phyloP scores from a whole-genome alignment of 2,113 vertebrate species.

The Pachyramphus minor region DNA sequence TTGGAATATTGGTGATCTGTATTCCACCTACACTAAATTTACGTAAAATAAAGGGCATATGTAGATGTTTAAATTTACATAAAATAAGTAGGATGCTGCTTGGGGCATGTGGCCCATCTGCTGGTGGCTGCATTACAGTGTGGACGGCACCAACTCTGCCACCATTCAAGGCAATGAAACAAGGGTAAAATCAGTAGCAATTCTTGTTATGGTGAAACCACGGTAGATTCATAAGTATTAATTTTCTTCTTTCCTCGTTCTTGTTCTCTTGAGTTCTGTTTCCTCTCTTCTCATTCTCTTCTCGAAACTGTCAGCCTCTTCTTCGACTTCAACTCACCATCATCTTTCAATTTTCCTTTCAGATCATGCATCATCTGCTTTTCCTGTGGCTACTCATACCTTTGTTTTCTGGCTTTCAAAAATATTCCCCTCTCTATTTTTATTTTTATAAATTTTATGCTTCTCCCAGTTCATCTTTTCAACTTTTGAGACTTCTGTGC shows the following conservation, averaged over 20 bases:
- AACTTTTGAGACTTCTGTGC: neutral
- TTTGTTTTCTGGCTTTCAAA: neutral
- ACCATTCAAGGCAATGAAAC: neutral
- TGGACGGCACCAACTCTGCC: neutral
- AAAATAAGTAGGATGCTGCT: neutral
- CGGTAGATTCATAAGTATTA: neutral
- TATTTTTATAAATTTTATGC: neutral
- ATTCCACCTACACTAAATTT: neutral
- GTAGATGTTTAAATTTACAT: neutral
- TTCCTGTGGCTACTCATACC: neutral
- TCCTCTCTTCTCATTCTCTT: neutral
- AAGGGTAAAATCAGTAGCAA: neutral
- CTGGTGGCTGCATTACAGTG: neutral
- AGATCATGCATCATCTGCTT: neutral
- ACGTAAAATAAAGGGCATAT: neutral
- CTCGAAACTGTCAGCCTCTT: neutral
- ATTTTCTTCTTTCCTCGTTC: neutral
- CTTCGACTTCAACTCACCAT: fast-evolving
- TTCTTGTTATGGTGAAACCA: neutral
- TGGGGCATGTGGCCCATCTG: neutral
- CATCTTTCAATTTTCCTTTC: neutral
- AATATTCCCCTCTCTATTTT: neutral
- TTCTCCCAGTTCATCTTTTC: neutral
- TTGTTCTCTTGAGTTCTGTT: neutral
- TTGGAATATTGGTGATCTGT: neutral